phyloP scores from a whole-genome alignment of 2,113 vertebrate species.

The Hippocampus guttulatus region DNA sequence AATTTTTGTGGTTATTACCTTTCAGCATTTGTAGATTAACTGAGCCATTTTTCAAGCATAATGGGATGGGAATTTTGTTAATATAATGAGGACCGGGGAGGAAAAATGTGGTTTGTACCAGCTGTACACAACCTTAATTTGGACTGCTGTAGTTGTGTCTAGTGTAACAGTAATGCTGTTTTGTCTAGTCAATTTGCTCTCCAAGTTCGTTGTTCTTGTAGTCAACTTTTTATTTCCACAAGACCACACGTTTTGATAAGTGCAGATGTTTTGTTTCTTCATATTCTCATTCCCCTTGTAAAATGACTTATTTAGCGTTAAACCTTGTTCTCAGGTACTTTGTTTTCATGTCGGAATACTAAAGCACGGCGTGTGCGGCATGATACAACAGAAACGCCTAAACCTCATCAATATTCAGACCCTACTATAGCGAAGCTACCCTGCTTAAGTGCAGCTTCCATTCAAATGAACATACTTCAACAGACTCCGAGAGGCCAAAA shows the following conservation, averaged over 20 bases:
- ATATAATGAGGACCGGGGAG: constrained; percentile 13
- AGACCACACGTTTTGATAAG: constrained; percentile 10
- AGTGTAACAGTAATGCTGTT: constrained; percentile 39
- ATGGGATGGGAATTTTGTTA: constrained; percentile 40
- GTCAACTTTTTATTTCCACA: constrained; percentile 20
- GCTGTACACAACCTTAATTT: constrained; percentile 31
- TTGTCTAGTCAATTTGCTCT: constrained; percentile 38
- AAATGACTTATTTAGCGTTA: constrained; percentile 24
- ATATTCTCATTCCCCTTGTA: constrained; percentile 4
- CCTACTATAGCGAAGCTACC: constrained; percentile 27
- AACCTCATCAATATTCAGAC: constrained; percentile 39
- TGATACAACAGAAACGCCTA: constrained; percentile 21
- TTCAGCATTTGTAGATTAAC: constrained; percentile 39
- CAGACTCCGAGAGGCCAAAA: constrained; percentile 39
- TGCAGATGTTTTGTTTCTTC: constrained; percentile 9
- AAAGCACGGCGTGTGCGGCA: constrained; percentile 18
- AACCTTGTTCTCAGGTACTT: constrained; percentile 11
- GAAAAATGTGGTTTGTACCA: constrained; percentile 26
- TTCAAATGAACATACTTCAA: constrained; percentile 52
- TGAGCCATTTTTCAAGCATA: constrained; percentile 36
- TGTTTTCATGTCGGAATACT: constrained; percentile 10
- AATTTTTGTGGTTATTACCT: constrained; percentile 45
- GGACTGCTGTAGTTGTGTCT: constrained; percentile 38
- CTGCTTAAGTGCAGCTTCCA: constrained; percentile 26
- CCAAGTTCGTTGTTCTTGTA: constrained; percentile 16